Evolutionary conservation across 2,797 vertebrate species (phyloP), one percentile per base, ranked within the genome.

Genomic region (Gymnothorax reevesii): DNA sequence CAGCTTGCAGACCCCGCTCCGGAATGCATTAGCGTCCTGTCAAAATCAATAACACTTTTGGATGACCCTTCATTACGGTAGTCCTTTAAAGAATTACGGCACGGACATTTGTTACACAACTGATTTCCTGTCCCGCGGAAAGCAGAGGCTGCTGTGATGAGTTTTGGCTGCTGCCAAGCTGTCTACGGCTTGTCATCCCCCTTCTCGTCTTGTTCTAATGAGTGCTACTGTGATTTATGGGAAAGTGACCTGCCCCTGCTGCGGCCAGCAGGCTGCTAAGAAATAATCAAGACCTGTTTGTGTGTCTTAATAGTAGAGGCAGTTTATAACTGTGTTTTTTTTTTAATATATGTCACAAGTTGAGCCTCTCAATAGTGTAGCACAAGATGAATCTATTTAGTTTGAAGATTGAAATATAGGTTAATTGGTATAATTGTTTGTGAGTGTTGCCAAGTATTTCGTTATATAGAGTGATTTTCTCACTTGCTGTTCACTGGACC

Each of bases 121-220:
- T 83, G 59, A 83, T 83, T 83, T 83, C 57, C 82, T 83, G 82
- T 83, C 25, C 82, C 3, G 82, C 13, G 73, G 73, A 52, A 83
- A 83, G 33, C 54, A 60, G 1, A 33, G 79, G 77, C 85, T 27
- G n/a, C 33, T 57, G 52, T 66, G 62, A 82, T 77, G 80, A 86
- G 79, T 42, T 64, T 42, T 52, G 79, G 62, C 85, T 13, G 52
- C 57, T 69, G 79, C 60, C 27, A 52, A 69, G 60, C 62, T 82
- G 85, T 82, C 27, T 13, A 17, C 33, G 75, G 54, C 59, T 20
- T 33, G 59, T 55, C 77, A 82, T 82, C 62, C 60, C 80, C 82
- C 79, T 79, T 64, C 52, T 71, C 13, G 10, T 86, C n/a, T 52
- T 62, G n/a, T 86, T 86, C 57, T 82, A 86, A 86, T 82, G 59